Conservation (phyloP, 2,113 vertebrate species). For the Erinaceus europaeus region DNA sequence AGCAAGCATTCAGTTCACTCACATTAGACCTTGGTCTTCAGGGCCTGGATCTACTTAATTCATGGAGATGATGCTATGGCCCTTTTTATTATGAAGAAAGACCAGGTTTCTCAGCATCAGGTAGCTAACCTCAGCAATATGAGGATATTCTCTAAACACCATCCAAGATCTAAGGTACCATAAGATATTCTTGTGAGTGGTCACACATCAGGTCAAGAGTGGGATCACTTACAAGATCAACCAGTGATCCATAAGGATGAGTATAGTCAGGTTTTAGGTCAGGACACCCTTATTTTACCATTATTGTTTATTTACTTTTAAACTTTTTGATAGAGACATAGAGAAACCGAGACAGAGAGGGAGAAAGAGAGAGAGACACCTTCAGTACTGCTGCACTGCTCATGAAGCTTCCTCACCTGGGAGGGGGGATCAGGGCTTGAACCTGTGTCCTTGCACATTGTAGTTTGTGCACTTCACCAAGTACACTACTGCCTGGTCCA, state of each 20-base stretch:
- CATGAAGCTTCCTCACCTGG: no score
- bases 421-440: no score
- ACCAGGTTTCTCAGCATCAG: background rate
- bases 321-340: no score
- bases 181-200: background rate
- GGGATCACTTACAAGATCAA: no score
- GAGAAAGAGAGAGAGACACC: no score
- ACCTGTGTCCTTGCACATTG: no score
- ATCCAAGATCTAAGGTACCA: background rate
- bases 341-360: no score
- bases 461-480: no score
- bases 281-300: no score
- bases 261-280: background rate
- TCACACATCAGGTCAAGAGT: background rate
- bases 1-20: background rate
- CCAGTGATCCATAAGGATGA: background rate
- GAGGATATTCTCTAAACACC: background rate
- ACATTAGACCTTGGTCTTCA: background rate
- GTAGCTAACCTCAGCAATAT: background rate
- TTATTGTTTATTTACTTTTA: no score
- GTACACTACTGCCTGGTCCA: no score
- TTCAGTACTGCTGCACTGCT: no score
- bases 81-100: background rate
- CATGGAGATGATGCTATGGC: rapidly evolving
- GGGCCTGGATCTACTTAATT: background rate